Conservation (phyloP, 2,888 invertebrate genomes). For the Hyposoter didymator region DNA sequence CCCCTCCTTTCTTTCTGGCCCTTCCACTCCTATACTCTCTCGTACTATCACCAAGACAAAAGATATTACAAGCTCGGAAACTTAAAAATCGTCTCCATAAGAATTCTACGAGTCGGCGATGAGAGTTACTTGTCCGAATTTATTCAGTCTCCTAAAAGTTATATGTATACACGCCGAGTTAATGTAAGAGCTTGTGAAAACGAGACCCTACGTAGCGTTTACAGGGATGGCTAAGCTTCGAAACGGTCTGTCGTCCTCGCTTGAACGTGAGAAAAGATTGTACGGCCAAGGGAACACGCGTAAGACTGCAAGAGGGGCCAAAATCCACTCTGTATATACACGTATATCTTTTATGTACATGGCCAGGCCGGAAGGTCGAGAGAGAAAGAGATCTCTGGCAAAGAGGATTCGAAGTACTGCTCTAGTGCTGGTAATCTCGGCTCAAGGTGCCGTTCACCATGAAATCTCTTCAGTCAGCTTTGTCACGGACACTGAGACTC, state of each 20-base stretch:
- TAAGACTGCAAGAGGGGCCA: conserved; percentile 58
- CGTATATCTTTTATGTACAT: conserved; percentile 20
- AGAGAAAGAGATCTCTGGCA: conserved; percentile 72
- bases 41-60: conserved; percentile 23
- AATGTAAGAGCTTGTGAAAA: conserved; percentile 72
- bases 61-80: conserved; percentile 65
- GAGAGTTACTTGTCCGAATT: conserved; percentile 53
- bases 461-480: conserved; percentile 57
- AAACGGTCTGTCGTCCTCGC: conserved; percentile 61
- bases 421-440: conserved; percentile 79
- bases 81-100: conserved; percentile 64
- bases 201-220: conserved; percentile 38
- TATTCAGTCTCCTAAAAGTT: conserved; percentile 77
- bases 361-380: conserved; percentile 58
- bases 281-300: conserved; percentile 61
- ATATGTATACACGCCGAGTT: conserved; percentile 74
- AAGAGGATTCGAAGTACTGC: conserved; percentile 79
- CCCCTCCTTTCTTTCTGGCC: neutral
- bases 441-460: conserved; percentile 78
- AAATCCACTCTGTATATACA: conserved; percentile 22
- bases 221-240: conserved; percentile 54
- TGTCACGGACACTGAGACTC: conserved; percentile 64
- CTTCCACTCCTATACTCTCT: neutral
- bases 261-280: conserved; percentile 56
- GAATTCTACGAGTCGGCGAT: conserved; percentile 45